Base-by-base conservation (phyloP, 2,888 invertebrate species). In the Pyrocoelia pectoralis region DNA sequence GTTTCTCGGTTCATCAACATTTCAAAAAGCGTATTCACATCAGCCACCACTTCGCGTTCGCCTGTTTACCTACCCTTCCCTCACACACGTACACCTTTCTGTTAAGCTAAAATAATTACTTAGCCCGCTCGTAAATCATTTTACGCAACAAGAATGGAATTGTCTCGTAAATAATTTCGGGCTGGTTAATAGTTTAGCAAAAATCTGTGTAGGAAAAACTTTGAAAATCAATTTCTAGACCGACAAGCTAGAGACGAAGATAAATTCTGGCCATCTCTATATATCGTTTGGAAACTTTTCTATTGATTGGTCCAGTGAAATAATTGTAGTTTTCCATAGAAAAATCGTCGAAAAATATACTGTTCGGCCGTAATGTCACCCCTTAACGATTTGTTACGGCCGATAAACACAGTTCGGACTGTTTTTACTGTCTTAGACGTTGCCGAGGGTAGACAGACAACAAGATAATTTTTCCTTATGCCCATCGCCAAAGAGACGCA, bases 331-430 rank as follows among this genome's bases (percentile, higher is more conserved):
- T 68, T 72, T 68, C 67, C 66, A 71, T 68, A 69, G 52, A 72
- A 69, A 61, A 66, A 52, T 55, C 60, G 59, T 28, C 19, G 56
- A 71, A 66, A 70, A 69, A 54, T 64, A 62, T 69, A 58, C 65
- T 71, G 77, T 66, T 48, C 72, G 65, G 59, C 72, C 72, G 68
- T 65, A 70, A 71, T 60, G 70, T 73, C 74, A 75, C 78, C 78
- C 78, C 77, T 76, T 61, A 65, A 70, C 77, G 76, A 79, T 79
- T 79, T 79, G 78, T 79, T 78, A 77, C 77, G 73, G 76, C 73
- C 78, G 77, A 79, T 79, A 79, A 78, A 78, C 76, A 76, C 73
- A 71, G 75, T 74, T 74, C 70, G 70, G 73, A 72, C 72, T 74
- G 74, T 77, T 77, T 76, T 76, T 74, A 74, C 74, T 71, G 71